Conservation (phyloP, 2,113 vertebrate species). For the Sporophila hypoxantha region DNA sequence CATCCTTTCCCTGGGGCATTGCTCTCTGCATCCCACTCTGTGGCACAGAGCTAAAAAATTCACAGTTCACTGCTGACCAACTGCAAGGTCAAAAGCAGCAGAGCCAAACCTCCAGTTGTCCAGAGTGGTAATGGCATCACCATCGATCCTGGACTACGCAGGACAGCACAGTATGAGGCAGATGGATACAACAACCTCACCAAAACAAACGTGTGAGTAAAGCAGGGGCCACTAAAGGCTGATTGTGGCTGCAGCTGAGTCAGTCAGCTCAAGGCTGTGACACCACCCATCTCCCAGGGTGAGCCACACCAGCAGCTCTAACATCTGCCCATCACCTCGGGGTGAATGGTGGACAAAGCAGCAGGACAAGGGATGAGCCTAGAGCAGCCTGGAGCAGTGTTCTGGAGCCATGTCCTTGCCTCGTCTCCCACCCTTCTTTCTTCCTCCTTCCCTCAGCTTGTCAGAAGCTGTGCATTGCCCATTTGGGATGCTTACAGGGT, state of each 20-base stretch:
- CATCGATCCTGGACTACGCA: background rate
- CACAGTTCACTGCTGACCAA: background rate
- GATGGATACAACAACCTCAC: background rate
- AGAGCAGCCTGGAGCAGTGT: too few relatives aligned
- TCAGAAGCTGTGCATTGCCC: too few relatives aligned
- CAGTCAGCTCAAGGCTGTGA: background rate
- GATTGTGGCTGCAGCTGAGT: background rate
- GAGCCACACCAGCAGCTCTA: background rate
- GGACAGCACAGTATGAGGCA: background rate
- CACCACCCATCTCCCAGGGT: rapidly evolving
- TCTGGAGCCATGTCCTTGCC: too few relatives aligned
- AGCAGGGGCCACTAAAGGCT: background rate
- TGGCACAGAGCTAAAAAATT: background rate
- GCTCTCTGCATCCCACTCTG: background rate
- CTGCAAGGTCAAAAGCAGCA: background rate
- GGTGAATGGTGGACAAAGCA: background rate
- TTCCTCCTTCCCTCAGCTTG: too few relatives aligned
- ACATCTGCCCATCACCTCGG: rapidly evolving
- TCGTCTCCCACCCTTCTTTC: too few relatives aligned
- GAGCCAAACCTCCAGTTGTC: background rate
- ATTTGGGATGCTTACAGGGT: too few relatives aligned
- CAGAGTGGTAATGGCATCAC: background rate
- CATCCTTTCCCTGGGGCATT: background rate
- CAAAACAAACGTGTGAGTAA: background rate
- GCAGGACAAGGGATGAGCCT: background rate